Base-by-base conservation (phyloP, 1,140 invertebrate genomes). In the Lordiphosa clarofinis region DNA sequence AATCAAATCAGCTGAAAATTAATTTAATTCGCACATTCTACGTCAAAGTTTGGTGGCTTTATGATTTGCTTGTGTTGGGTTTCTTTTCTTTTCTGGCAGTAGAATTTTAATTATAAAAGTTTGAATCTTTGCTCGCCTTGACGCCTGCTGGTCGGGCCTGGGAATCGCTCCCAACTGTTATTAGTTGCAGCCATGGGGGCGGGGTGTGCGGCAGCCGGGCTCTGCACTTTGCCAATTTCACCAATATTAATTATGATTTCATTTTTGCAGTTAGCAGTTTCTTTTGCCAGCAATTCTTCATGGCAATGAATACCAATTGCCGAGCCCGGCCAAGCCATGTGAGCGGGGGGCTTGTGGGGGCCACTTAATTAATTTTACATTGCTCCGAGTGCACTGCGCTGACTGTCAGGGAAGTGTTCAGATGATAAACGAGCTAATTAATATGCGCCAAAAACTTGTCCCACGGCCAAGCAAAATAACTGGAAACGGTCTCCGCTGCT, bases 101-200 rank as follows among this genome's bases (percentile, higher is more conserved):
- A 70, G 76, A 84, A 73, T 84, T 84, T 84, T 84, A 84, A 84
- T 84, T 84, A 84, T 84, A 84, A 84, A 84, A 84, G 78, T 84
- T 84, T 76, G 57, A 63, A 82, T 84, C 78, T 54, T 2, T 43
- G 73, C 50, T 62, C 67, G 76, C 59, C 68, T 70, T 78, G 67
- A 62, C 72, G 76, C 76, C 71, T 52, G 31, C 50, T 61, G 54
- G 42, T 44, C 50, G 28, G 46, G 35, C 46, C 42, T 47, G 38
- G 28, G 13, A 50, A 47, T 44, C 44, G 56, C 61, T 66, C 69
- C 38, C 47, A 72, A 66, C 48, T 62, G 64, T 69, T 65, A 66
- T 66, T 65, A 76, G 60, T 69, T 61, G 69, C 44, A 56, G 48
- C 42, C 49, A 44, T 58, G 12, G 8, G 1, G 15, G 28, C n/a